Evolutionary conservation across 2,797 vertebrate species (phyloP).

Genomic region (Adelosebastes latens): DNA sequence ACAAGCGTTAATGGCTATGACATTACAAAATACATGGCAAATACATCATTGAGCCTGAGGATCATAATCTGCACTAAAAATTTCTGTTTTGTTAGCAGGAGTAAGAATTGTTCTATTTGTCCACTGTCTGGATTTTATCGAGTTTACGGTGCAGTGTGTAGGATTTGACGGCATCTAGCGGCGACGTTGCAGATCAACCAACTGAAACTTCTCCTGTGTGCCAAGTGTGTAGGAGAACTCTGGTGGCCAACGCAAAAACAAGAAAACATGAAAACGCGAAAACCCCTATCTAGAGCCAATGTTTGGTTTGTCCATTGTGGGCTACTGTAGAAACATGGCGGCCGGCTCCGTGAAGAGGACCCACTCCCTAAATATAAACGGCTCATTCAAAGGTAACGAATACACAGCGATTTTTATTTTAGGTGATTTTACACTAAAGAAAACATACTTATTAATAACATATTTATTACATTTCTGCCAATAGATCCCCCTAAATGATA

Average conservation of each 20-base stretch:
- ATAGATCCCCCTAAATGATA: no score
- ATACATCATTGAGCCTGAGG: slow-evolving; percentile 11
- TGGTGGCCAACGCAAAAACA: background rate
- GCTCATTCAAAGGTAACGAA: background rate
- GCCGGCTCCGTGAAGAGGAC: background rate
- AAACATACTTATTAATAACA: background rate
- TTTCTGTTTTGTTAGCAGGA: background rate
- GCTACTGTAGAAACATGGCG: background rate
- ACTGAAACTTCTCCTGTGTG: no score
- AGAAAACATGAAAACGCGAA: no score
- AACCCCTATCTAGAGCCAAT: background rate
- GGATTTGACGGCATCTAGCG: background rate
- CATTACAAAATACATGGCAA: background rate
- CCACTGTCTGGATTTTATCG: slow-evolving; percentile 12
- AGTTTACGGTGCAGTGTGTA: background rate
- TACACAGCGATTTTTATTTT: background rate
- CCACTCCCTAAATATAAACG: fast-evolving
- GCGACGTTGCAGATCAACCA: no score
- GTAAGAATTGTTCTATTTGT: background rate
- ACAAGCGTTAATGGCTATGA: background rate
- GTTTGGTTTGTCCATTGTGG: background rate
- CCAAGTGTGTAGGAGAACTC: background rate
- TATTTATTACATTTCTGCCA: no score
- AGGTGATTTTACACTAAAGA: background rate
- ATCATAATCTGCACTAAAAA: slow-evolving; percentile 13